phyloP scores from a whole-genome alignment of 2,888 invertebrate species.

The Caenorhabditis sp. region DNA sequence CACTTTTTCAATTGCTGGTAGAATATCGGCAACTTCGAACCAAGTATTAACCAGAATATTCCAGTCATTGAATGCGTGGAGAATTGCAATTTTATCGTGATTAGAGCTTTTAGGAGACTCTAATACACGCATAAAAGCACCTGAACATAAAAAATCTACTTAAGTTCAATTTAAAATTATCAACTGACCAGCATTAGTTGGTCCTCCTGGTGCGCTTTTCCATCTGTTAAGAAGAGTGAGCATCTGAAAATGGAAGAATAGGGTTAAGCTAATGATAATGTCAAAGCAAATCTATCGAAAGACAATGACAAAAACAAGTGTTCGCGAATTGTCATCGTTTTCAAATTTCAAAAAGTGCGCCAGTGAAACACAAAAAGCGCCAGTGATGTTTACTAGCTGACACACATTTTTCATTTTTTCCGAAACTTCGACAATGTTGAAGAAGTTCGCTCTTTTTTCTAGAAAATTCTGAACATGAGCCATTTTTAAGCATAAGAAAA shows the following conservation, averaged over 20 bases:
- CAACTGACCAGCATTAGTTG: slow-evolving; percentile 23
- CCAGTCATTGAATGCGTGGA: slow-evolving; percentile 41
- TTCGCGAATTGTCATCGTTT: slow-evolving; percentile 23
- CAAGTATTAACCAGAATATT: slow-evolving; percentile 31
- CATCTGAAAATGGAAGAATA: slow-evolving; percentile 34
- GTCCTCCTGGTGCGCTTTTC: slow-evolving; percentile 30
- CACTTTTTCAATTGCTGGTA: slow-evolving; percentile 31
- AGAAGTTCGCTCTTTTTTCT: neutral
- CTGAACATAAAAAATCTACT: neutral
- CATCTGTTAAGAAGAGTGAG: slow-evolving; percentile 45
- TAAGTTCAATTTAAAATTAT: slow-evolving; percentile 3
- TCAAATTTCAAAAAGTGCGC: slow-evolving; percentile 6
- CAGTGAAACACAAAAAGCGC: slow-evolving; percentile 1
- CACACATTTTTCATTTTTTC: slow-evolving; percentile 4
- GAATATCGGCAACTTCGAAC: slow-evolving; percentile 40
- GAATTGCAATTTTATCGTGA: slow-evolving; percentile 26
- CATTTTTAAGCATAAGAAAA: too few relatives aligned
- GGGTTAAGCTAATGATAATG: too few relatives aligned
- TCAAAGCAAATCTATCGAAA: too few relatives aligned
- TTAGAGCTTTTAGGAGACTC: slow-evolving; percentile 19
- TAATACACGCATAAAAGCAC: slow-evolving; percentile 38
- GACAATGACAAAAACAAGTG: slow-evolving; percentile 9
- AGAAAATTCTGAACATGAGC: neutral
- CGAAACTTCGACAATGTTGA: too few relatives aligned
- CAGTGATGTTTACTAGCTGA: neutral